Percentiles rank a stretch among this genome's conserved stretches.
Evolutionary conservation across 2,113 vertebrate genomes (phyloP).

Genomic region (Callopanchax toddi): DNA sequence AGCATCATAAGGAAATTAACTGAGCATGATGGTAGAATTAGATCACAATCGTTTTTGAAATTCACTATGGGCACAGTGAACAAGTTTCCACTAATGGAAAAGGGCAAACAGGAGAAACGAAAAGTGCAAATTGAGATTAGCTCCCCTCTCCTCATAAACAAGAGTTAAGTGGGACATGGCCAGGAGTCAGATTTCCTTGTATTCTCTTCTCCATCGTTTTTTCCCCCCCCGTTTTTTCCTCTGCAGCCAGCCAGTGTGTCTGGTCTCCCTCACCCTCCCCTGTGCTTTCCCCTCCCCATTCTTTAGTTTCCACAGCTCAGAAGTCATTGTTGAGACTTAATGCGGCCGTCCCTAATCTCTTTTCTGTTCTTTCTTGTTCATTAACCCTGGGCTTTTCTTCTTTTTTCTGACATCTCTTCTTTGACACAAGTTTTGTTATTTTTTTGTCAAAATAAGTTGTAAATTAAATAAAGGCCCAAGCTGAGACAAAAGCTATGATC

Average conservation of each 20-base stretch:
- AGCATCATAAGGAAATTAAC: conserved; percentile 25
- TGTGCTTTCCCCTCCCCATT: conserved; percentile 71
- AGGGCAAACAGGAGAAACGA: conserved; percentile 17
- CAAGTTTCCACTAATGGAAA: conserved; percentile 1
- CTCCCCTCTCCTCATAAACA: conserved; percentile 69
- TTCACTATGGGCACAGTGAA: background rate
- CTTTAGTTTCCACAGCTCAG: conserved; percentile 71
- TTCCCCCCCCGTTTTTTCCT: conserved; percentile 75
- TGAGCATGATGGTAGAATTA: background rate
- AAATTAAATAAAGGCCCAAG: background rate
- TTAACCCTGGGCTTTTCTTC: background rate
- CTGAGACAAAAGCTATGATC: background rate
- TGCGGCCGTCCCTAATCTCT: conserved; percentile 31
- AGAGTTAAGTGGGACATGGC: conserved; percentile 67
- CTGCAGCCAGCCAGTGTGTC: conserved; percentile 79
- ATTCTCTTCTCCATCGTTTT: conserved; percentile 76
- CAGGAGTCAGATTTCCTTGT: conserved; percentile 80
- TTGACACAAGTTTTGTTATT: background rate
- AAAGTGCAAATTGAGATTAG: conserved; percentile 45
- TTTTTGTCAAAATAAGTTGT: conserved; percentile 3
- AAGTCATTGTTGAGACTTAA: conserved; percentile 64
- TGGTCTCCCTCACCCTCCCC: conserved; percentile 73
- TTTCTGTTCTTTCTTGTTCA: background rate
- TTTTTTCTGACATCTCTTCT: background rate
- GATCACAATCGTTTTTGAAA: background rate